Evolutionary conservation across 2,797 vertebrate species (phyloP).

Genomic region (Chloroceryle inda): DNA sequence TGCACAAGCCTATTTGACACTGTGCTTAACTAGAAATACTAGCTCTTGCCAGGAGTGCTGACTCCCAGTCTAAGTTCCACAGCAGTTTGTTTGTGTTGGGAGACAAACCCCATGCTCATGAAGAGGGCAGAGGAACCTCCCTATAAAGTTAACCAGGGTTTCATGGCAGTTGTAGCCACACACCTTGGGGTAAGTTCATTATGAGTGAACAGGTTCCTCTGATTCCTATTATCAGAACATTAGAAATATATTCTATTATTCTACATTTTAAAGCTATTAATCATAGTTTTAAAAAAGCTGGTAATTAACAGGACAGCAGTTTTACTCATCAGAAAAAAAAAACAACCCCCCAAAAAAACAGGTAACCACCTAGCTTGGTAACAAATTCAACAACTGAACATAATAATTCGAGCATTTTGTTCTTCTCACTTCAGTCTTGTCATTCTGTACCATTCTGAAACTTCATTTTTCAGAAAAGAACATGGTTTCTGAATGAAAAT

Average conservation of each 20-base stretch:
- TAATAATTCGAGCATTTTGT: neutral
- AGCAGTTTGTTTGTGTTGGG: accelerated
- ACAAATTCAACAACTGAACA: neutral
- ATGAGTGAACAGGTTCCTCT: neutral
- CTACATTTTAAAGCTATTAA: neutral
- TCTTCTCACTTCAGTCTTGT: neutral
- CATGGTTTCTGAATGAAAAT: neutral
- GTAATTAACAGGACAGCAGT: neutral
- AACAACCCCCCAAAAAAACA: neutral
- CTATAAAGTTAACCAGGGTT: neutral
- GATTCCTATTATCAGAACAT: neutral
- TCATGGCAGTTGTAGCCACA: neutral
- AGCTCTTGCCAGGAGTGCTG: neutral
- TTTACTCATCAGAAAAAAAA: neutral
- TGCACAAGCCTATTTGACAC: neutral
- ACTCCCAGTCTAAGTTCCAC: neutral
- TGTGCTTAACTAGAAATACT: neutral
- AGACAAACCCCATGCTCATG: neutral
- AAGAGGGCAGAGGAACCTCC: neutral
- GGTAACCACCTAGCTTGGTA: neutral
- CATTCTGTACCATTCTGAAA: neutral
- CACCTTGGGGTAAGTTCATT: neutral
- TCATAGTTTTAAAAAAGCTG: neutral
- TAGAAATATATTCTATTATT: neutral
- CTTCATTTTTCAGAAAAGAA: neutral